phyloP scores from a whole-genome alignment of 2,888 invertebrate species.

The Netelia melanura region DNA sequence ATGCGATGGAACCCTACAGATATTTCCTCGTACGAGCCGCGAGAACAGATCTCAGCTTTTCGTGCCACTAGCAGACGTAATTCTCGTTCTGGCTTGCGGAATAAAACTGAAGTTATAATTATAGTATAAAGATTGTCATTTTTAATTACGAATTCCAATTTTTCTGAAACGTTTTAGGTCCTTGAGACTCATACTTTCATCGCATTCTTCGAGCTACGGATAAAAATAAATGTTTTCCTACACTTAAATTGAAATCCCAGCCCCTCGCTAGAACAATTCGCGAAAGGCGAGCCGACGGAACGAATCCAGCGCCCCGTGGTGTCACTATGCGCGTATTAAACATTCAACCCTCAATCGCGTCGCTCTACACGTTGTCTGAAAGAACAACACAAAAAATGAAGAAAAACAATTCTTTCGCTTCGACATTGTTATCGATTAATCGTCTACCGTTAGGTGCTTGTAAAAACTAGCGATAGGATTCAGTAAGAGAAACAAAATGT shows the following conservation, averaged over 20 bases:
- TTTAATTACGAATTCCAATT: neutral
- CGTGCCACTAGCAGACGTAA: neutral
- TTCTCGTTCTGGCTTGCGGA: neutral
- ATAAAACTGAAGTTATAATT: neutral
- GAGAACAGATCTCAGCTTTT: neutral
- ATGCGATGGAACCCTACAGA: slow-evolving; percentile 56
- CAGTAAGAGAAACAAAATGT: neutral
- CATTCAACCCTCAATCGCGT: neutral
- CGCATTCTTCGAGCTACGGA: too few relatives aligned
- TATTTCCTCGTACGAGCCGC: slow-evolving; percentile 1
- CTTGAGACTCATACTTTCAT: neutral
- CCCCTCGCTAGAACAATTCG: neutral
- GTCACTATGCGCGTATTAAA: neutral
- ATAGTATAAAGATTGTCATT: neutral
- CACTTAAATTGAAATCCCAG: too few relatives aligned
- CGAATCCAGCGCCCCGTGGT: neutral
- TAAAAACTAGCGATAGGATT: neutral
- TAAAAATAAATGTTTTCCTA: too few relatives aligned
- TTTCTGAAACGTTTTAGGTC: neutral
- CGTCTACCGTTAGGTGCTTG: neutral
- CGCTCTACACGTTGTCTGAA: neutral
- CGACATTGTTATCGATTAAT: neutral
- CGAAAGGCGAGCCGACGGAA: neutral
- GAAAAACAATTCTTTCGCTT: neutral
- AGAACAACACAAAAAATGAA: neutral